Conservation (phyloP, 2,113 vertebrate genomes). For the Chunga burmeisteri region DNA sequence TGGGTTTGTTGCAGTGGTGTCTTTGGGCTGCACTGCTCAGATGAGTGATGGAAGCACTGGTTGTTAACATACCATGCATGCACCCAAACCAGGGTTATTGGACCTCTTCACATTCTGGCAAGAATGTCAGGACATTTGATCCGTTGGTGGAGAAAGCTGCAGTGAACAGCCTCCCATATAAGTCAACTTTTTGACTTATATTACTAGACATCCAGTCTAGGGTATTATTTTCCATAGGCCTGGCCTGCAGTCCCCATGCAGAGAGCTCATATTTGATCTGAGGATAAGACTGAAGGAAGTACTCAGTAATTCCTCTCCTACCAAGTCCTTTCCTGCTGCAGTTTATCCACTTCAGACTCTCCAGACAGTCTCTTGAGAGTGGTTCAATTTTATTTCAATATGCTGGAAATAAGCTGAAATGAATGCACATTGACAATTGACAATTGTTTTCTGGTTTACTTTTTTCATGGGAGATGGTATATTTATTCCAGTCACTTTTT, state of each 20-base stretch:
- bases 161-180: fast-evolving
- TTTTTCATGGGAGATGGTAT: background rate
- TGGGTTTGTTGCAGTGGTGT: background rate
- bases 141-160: fast-evolving
- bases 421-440: background rate
- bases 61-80: fast-evolving
- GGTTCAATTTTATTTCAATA: background rate
- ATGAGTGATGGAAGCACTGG: background rate
- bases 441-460: background rate
- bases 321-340: background rate
- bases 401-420: background rate
- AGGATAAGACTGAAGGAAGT: background rate
- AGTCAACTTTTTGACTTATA: fast-evolving
- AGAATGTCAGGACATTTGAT: background rate
- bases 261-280: background rate
- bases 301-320: background rate
- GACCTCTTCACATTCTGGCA: background rate
- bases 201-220: background rate
- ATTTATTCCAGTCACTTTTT: background rate
- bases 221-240: background rate
- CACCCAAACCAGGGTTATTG: fast-evolving
- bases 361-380: background rate
- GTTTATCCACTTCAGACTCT: background rate
- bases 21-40: background rate
- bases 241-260: background rate